Conservation (phyloP, 2,113 vertebrate species). For the Todiramphus saurophagus region DNA sequence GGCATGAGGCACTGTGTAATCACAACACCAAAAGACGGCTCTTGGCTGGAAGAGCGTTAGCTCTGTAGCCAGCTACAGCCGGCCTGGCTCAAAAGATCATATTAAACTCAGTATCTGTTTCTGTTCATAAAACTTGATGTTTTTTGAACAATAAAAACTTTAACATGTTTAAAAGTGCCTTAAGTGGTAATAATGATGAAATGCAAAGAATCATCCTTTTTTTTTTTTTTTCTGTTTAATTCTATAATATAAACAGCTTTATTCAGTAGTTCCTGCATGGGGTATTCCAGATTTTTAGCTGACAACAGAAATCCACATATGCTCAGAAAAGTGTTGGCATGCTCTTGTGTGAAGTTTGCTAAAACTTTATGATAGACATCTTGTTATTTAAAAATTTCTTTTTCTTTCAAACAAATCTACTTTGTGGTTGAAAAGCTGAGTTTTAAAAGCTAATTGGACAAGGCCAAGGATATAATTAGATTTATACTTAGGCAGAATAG, state of each 20-base stretch:
- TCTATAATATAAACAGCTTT: conserved; percentile 33
- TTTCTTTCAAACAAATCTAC: conserved; percentile 20
- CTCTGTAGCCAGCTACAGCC: neutral
- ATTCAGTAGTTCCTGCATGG: conserved; percentile 20
- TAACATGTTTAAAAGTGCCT: neutral
- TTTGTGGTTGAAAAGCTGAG: neutral
- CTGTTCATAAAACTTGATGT: neutral
- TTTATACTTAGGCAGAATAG: neutral
- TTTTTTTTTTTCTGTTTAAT: conserved; percentile 24
- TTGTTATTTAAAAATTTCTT: conserved; percentile 19
- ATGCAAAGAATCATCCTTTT: neutral
- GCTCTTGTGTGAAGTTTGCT: conserved; percentile 34
- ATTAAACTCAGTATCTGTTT: neutral
- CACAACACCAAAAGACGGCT: neutral
- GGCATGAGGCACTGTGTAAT: neutral
- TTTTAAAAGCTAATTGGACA: conserved; percentile 33
- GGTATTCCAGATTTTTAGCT: conserved; percentile 17
- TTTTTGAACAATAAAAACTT: neutral
- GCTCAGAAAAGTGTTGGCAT: conserved; percentile 42
- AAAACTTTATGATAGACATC: conserved; percentile 44
- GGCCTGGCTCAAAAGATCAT: neutral
- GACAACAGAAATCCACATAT: conserved; percentile 54
- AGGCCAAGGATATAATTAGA: conserved; percentile 28
- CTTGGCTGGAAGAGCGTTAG: neutral
- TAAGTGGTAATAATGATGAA: conserved; percentile 6